Percentiles rank a stretch among this genome's conserved stretches.
Evolutionary conservation across 2,888 invertebrate species (phyloP).

Genomic region (Epistrophe grossulariae): DNA sequence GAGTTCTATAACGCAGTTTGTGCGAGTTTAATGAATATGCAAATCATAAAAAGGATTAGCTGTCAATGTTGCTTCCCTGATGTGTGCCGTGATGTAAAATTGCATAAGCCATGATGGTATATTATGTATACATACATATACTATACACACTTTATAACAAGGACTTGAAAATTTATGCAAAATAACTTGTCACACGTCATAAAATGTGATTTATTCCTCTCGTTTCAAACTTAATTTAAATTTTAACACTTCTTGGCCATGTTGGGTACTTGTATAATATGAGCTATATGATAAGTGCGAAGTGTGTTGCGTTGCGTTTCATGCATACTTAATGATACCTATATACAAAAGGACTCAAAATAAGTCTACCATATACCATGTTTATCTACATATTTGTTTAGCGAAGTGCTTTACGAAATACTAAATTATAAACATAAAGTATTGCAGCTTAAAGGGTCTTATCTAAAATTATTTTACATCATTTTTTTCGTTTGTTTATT

Average conservation of each 20-base stretch:
- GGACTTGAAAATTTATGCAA: conserved; percentile 61
- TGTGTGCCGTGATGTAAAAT: conserved; percentile 22
- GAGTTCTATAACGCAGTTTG: conserved; percentile 12
- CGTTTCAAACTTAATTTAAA: conserved; percentile 67
- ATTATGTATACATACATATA: not conserved
- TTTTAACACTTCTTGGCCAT: conserved; percentile 67
- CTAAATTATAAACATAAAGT: not conserved
- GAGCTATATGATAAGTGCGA: not conserved
- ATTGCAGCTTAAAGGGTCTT: no score
- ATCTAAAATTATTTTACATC: no score
- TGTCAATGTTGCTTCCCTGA: conserved; percentile 17
- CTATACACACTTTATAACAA: not conserved
- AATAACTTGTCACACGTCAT: conserved; percentile 72
- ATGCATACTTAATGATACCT: conserved; percentile 68
- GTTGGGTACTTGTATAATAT: not conserved
- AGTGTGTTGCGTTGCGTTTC: conserved; percentile 36
- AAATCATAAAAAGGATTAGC: conserved; percentile 65
- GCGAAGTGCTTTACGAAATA: not conserved
- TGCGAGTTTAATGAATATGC: conserved; percentile 56
- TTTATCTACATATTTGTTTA: not conserved
- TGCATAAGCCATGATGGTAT: conserved; percentile 18
- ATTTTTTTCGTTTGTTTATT: no score
- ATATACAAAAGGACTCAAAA: conserved; percentile 33
- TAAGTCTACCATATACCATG: not conserved
- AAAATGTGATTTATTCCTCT: conserved; percentile 68